A percentile compares a stretch with the other conserved stretches of the same genome.
Conservation (phyloP, 1,140 invertebrate genomes). For the Augochlora pura region DNA sequence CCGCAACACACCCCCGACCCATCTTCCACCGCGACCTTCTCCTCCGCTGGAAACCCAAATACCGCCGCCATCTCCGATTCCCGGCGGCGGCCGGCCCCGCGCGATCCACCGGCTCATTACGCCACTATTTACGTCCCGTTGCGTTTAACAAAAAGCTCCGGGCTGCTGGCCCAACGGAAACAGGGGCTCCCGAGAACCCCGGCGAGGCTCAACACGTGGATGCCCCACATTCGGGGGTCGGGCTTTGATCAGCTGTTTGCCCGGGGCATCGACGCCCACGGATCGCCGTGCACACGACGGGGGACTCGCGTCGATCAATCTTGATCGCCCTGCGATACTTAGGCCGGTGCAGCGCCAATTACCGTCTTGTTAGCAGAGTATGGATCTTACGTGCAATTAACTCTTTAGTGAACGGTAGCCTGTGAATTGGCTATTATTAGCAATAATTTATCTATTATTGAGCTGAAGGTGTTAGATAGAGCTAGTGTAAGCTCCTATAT, state of each 20-base stretch:
- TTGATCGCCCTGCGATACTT: no score
- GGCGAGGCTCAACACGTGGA: conserved; percentile 33
- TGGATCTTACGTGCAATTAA: no score
- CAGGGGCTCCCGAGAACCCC: not conserved
- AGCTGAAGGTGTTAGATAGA: no score
- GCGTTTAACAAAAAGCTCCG: conserved; percentile 12
- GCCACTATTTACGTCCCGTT: conserved; percentile 29
- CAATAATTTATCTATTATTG: no score
- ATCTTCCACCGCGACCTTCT: conserved; percentile 41
- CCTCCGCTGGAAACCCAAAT: conserved; percentile 8
- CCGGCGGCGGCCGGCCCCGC: no score
- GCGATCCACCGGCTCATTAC: not conserved
- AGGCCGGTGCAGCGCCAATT: no score
- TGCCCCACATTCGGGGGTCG: conserved; percentile 22
- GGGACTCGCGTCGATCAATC: not conserved
- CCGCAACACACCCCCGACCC: conserved; percentile 18
- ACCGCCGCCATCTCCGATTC: conserved; percentile 14
- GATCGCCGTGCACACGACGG: not conserved
- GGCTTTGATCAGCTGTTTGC: conserved; percentile 40
- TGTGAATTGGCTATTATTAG: no score
- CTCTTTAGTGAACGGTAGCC: no score
- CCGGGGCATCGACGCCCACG: conserved; percentile 15
- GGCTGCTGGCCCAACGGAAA: no score
- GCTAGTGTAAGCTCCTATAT: no score
- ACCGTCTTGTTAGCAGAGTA: no score